phyloP scores from a whole-genome alignment of 2,888 invertebrate genomes.

The Archips xylosteana region DNA sequence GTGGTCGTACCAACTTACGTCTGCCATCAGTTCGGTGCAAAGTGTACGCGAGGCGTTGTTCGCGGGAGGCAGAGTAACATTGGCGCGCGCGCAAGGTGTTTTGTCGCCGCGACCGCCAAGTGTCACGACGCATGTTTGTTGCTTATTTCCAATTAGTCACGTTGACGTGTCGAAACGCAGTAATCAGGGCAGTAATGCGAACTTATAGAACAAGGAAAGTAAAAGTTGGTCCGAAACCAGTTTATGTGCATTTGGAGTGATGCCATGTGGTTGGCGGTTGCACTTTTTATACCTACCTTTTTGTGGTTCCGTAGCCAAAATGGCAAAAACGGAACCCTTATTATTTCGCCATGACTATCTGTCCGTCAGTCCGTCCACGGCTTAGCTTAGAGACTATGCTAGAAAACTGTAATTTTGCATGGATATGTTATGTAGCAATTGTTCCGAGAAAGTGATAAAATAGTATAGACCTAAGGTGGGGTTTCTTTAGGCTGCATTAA shows the following conservation, averaged over 20 bases:
- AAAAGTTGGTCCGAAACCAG: slow-evolving; percentile 1
- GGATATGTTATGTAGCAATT: too few species aligned
- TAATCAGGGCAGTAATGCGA: slow-evolving; percentile 18
- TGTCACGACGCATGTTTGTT: slow-evolving; percentile 23
- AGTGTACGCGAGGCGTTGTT: neutral
- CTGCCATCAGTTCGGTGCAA: neutral
- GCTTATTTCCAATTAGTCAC: slow-evolving; percentile 35
- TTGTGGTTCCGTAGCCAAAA: neutral
- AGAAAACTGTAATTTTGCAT: too few species aligned
- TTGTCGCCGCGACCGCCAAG: slow-evolving; percentile 20
- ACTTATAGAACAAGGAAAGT: slow-evolving; percentile 10
- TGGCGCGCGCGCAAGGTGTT: too few species aligned
- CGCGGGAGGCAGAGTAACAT: neutral
- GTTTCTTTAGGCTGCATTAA: too few species aligned
- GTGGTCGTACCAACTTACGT: slow-evolving; percentile 19
- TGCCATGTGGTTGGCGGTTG: neutral
- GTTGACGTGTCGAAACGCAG: slow-evolving; percentile 21
- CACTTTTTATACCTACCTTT: neutral
- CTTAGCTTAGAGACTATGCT: too few species aligned
- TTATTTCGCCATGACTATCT: too few species aligned
- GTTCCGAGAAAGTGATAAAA: too few species aligned
- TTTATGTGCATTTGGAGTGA: neutral
- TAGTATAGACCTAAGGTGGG: too few species aligned
- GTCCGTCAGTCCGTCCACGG: too few species aligned
- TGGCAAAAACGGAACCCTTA: too few species aligned